Conservation (phyloP, 92 coral and sea anemone species). For the Pocillopora meandrina region DNA sequence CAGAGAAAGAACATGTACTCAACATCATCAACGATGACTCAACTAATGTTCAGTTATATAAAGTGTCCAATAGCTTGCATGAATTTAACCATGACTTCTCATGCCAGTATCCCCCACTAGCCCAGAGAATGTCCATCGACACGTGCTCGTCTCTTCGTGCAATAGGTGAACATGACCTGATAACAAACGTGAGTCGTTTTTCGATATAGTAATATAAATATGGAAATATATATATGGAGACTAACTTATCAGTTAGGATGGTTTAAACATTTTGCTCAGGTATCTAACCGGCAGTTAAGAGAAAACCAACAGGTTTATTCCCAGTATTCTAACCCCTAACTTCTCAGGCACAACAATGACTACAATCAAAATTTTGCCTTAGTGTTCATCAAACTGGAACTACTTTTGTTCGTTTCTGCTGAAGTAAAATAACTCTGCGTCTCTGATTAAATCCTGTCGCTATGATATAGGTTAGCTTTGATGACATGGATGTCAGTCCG, state of each 20-base stretch:
- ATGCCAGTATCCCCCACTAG: slow-evolving; percentile 18
- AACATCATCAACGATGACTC: not conserved
- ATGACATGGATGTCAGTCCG: slow-evolving; percentile 1
- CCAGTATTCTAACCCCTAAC: too few species aligned
- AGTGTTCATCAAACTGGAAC: too few species aligned
- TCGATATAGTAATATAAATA: too few species aligned
- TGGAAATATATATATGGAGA: too few species aligned
- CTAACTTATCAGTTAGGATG: too few species aligned
- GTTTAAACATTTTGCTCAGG: too few species aligned
- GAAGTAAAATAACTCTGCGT: not conserved
- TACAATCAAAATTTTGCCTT: too few species aligned
- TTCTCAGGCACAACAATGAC: too few species aligned
- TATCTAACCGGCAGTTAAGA: too few species aligned
- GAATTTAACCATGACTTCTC: not conserved
- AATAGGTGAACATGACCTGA: slow-evolving; percentile 17
- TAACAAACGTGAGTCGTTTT: slow-evolving; percentile 11
- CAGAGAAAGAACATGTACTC: not conserved
- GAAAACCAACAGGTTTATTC: too few species aligned
- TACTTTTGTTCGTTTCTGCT: too few species aligned
- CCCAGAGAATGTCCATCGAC: not conserved
- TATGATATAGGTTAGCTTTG: not conserved
- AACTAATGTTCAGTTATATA: not conserved
- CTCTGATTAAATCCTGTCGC: not conserved
- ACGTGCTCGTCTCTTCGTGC: slow-evolving; percentile 13
- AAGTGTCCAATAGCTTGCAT: not conserved